Base-by-base conservation (phyloP, 1,140 invertebrate species). In the Campoletis sonorensis region DNA sequence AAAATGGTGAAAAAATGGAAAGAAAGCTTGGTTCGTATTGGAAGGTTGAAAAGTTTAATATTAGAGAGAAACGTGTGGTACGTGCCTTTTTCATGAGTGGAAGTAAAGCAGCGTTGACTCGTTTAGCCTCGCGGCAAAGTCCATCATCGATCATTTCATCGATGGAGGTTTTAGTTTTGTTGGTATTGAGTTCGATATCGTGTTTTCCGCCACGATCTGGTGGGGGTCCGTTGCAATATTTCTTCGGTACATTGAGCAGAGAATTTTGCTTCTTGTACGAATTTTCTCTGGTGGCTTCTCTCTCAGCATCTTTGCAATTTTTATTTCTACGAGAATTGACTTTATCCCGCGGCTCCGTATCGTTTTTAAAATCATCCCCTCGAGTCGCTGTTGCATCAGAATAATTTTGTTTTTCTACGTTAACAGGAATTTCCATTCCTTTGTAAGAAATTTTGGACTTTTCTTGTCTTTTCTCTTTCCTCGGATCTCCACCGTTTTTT, bases 211-310 rank as follows among this genome's bases (percentile, higher is more conserved):
- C 4, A 64, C 3, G 1, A 61, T 16, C 18, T n/a, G 21, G 26
- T 33, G 30, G 13, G 15, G 27, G 15, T 33, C 4, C 67, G 27
- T 70, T 70, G 30, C 16, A 30, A 70, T 70, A 37, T 70, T 70
- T 70, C 30, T 30, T 33, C 13, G 27, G 30, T n/a, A 33, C 13
- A 70, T 70, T 30, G 30, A 37, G 67, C 26, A 70, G 13, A 27
- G 67, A 30, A 33, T 79, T 49, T 10, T 79, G 54, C 8, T 71
- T 75, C 13, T 49, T 33, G 13, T 70, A 30, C 23, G 58, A 58
- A 13, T 51, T 87, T 68, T n/a, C n/a, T 75, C 54, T 80, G 2
- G 40, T 58, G 23, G 83, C 67, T 7, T 37, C 16, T 26, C 3
- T 0, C 70, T 37, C 1, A 37, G 16, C 15, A 67, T 16, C 40